Evolutionary conservation across 2,888 invertebrate species (phyloP).

Genomic region (Gryllus longicercus): DNA sequence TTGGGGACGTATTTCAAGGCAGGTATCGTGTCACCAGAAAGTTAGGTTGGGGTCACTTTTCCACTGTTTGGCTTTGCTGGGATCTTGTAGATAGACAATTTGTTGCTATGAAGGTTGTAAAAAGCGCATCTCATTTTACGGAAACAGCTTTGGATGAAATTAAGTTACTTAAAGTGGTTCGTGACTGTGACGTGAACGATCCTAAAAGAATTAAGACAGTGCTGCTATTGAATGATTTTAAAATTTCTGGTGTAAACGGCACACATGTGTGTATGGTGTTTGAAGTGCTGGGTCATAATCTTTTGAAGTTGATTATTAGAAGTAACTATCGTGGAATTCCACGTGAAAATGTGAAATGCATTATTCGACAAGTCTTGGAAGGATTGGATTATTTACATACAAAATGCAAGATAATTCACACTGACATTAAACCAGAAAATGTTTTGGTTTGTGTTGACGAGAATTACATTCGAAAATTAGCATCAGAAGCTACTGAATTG

Average conservation of each 20-base stretch:
- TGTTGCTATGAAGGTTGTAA: conserved; percentile 98
- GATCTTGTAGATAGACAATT: conserved; percentile 91
- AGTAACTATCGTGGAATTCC: conserved; percentile 98
- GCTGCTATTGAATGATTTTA: conserved; percentile 96
- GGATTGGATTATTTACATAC: conserved; percentile 95
- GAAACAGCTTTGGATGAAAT: conserved; percentile 99
- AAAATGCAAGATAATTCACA: conserved; percentile 94
- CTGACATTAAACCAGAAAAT: conserved; percentile 93
- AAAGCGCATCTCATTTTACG: conserved; percentile 97
- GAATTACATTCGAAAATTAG: conserved; percentile 80
- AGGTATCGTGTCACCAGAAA: conserved; percentile 96
- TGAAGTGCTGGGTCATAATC: conserved; percentile 96
- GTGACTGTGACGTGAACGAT: conserved; percentile 88
- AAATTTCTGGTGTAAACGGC: conserved; percentile 96
- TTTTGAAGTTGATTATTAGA: conserved; percentile 95
- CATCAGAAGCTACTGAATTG: conserved; percentile 91
- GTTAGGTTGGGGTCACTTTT: conserved; percentile 98
- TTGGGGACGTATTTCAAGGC: conserved; percentile 88
- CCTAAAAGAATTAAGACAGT: conserved; percentile 94
- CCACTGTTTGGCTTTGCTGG: conserved; percentile 99
- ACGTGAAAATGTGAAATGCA: conserved; percentile 88
- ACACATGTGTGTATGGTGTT: conserved; percentile 99
- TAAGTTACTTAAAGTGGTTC: conserved; percentile 91
- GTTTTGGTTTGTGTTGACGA: conserved; percentile 91
- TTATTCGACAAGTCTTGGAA: conserved; percentile 91